phyloP scores from a whole-genome alignment of 2,113 vertebrate species.

The Polyodon spathula region DNA sequence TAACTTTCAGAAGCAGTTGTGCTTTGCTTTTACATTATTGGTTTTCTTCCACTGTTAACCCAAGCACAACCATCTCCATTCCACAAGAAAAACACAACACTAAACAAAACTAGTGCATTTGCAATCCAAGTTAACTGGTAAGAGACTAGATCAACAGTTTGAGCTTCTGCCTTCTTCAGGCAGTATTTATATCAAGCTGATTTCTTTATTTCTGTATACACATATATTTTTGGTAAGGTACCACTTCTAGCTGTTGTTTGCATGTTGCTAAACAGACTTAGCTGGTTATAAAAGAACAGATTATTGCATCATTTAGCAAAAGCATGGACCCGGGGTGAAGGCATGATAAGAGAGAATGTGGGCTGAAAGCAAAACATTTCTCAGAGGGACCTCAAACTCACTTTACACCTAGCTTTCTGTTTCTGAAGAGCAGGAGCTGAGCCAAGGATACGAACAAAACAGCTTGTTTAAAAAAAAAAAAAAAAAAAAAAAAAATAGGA shows the following conservation, averaged over 20 bases:
- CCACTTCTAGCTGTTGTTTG: not conserved
- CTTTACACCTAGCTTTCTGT: not conserved
- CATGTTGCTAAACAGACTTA: not conserved
- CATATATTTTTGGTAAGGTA: not conserved
- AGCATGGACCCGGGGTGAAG: not conserved
- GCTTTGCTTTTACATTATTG: too few species aligned
- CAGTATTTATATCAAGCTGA: too few species aligned
- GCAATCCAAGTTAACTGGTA: too few species aligned
- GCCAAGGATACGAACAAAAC: too few species aligned
- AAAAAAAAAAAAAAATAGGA: not conserved
- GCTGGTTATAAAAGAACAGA: not conserved
- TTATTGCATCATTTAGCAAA: slow-evolving; percentile 1
- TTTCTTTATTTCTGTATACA: too few species aligned
- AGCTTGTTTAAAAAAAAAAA: not conserved
- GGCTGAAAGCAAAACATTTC: not conserved
- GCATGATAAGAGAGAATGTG: not conserved
- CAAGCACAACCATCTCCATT: too few species aligned
- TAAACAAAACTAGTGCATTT: too few species aligned
- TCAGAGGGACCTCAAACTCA: slow-evolving; percentile 18
- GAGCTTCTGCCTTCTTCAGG: too few species aligned
- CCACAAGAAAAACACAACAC: too few species aligned
- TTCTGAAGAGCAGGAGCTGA: not conserved
- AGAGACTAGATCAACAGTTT: too few species aligned
- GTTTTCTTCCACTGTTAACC: too few species aligned
- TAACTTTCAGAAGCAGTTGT: too few species aligned